phyloP scores from a whole-genome alignment of 2,797 vertebrate genomes.

The Prionace glauca region DNA sequence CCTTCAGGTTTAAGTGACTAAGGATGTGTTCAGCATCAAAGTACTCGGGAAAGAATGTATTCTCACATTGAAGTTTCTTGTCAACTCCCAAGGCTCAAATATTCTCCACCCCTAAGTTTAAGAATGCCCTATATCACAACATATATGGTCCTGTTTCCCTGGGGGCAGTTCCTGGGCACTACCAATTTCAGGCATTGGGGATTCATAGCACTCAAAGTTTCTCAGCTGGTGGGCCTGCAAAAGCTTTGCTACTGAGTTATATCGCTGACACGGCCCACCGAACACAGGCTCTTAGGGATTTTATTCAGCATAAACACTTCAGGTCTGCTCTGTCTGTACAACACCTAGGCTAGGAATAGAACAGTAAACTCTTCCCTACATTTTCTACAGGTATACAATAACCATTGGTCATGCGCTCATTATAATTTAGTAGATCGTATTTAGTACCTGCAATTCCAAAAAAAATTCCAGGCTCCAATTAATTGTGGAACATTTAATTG shows the following conservation, averaged over 20 bases:
- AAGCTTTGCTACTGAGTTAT: neutral
- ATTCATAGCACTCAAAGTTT: neutral
- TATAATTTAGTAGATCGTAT: neutral
- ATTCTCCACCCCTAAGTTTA: neutral
- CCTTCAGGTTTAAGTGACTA: neutral
- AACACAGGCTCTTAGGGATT: neutral
- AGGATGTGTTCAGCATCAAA: neutral
- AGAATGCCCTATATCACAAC: neutral
- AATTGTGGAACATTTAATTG: neutral
- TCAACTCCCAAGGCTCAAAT: neutral
- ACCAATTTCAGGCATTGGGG: neutral
- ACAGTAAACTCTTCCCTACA: too few species aligned
- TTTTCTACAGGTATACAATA: neutral
- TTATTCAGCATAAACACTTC: neutral
- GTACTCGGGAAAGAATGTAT: neutral
- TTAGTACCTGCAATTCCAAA: neutral
- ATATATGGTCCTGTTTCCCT: neutral
- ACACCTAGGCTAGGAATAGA: neutral
- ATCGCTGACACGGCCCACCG: neutral
- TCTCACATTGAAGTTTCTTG: neutral
- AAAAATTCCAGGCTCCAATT: neutral
- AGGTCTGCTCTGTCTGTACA: neutral
- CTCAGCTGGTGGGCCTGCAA: neutral
- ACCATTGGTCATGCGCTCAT: neutral
- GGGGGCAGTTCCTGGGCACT: neutral